Base-by-base conservation (phyloP, 2,113 vertebrate genomes). In the Monarcha castaneiventris region DNA sequence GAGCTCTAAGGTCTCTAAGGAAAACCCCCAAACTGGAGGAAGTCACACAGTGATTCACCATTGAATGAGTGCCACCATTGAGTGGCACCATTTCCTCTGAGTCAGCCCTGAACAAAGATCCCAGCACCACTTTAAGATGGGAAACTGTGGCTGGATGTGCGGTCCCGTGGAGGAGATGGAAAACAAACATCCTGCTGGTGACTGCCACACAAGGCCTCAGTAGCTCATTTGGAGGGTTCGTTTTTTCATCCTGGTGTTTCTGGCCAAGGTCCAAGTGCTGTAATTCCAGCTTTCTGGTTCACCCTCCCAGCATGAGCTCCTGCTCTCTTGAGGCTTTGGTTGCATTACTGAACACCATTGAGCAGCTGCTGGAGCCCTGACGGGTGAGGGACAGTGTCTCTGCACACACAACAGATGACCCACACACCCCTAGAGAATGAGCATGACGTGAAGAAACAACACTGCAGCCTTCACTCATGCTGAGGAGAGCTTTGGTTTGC, bases 1-100 rank as follows among this genome's bases (percentile, higher is more conserved):
- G 19, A 89, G 63, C 55, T 29, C 11, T 23, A 23, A 89, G 12
- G 54, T 84, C 80, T 62, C 77, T 33, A 51, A 87, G 83, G 66
- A 92, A 89, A 89, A 78, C 0, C 20, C 18, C 22, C 29, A 87
- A 56, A 69, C 11, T 17, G 9, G 11, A 64, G 86, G 95, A 94
- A 96, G 52, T 66, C 41, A 21, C 6, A 2, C 54, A 49, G 43
- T 91, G 69, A 92, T 93, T 95, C 86, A 92, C 21, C 30, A 55
- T 43, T 63, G 72, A 84, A 71, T 37, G 49, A 43, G 32, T 43
- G 64, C 72, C 56, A 71, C 43, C 49, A 49, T 56, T 3, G 16
- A 92, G 69, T 54, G 77, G 94, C 84, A 94, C 77, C 80, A 62
- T 92, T 96, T 97, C 94, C 94, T 95, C 95, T 96, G 95, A 96